Evolutionary conservation across 2,797 vertebrate species (phyloP).

Genomic region (Podargus strigoides): DNA sequence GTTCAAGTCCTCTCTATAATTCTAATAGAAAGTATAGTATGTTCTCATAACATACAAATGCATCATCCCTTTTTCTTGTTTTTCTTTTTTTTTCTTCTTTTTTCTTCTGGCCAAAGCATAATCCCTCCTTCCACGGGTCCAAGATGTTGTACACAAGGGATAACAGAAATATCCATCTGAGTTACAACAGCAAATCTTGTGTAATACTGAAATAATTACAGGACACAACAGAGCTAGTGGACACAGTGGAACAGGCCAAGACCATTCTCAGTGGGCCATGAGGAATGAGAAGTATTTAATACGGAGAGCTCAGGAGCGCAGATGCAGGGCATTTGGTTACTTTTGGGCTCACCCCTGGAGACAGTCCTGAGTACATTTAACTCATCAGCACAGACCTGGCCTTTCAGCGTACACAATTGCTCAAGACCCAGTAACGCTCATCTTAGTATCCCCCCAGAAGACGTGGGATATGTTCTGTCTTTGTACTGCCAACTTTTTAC

Average conservation of each 20-base stretch:
- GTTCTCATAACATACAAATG: not conserved
- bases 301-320: not conserved
- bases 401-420: not conserved
- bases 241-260: not conserved
- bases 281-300: not conserved
- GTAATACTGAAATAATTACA: not conserved
- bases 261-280: not conserved
- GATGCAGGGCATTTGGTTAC: not conserved
- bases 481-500: too few species aligned
- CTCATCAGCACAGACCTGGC: not conserved
- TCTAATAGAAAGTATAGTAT: not conserved
- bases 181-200: not conserved
- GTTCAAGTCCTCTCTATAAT: not conserved
- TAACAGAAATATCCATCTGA: not conserved
- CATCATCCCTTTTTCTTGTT: not conserved
- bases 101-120: not conserved
- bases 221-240: not conserved
- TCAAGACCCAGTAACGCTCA: not conserved
- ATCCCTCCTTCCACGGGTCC: not conserved
- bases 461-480: not conserved
- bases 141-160: not conserved
- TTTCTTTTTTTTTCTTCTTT: not conserved
- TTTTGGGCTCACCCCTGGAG: not conserved
- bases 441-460: not conserved
- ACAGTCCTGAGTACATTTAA: not conserved